Evolutionary conservation across 2,888 invertebrate species (phyloP).

Genomic region (Scaptomyza cyrtandrae): DNA sequence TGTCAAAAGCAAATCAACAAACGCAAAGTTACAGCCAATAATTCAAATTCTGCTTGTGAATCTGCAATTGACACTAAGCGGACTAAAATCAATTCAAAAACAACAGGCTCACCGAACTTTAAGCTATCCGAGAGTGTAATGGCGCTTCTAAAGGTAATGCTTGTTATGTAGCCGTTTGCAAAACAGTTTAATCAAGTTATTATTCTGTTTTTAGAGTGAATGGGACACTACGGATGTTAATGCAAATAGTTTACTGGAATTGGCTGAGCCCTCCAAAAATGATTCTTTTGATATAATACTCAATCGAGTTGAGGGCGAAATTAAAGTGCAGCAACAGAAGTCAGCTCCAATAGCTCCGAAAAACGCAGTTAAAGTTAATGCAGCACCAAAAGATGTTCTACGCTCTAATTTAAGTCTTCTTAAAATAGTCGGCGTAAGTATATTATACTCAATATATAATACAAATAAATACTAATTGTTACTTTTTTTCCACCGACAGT

Average conservation of each 20-base stretch:
- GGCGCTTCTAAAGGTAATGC: slow-evolving; percentile 48
- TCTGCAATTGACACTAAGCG: slow-evolving; percentile 1
- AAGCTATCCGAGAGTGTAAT: slow-evolving; percentile 42
- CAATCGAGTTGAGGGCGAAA: slow-evolving; percentile 29
- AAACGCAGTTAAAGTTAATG: background rate
- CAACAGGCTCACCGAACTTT: slow-evolving; percentile 9
- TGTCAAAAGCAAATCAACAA: background rate
- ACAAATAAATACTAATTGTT: background rate
- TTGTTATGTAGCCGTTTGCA: background rate
- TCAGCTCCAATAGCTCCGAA: background rate
- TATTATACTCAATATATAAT: background rate
- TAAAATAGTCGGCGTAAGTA: slow-evolving; percentile 52
- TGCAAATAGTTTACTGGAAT: slow-evolving; percentile 28
- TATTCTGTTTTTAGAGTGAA: slow-evolving; percentile 26
- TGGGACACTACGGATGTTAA: slow-evolving; percentile 33
- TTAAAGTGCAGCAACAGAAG: background rate
- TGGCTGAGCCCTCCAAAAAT: slow-evolving; percentile 13
- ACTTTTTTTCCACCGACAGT: slow-evolving; percentile 34
- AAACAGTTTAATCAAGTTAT: background rate
- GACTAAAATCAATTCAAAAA: slow-evolving; percentile 17
- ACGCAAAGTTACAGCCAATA: background rate
- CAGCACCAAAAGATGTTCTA: background rate
- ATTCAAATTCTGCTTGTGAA: background rate
- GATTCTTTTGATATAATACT: slow-evolving; percentile 25
- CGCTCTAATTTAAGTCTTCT: slow-evolving; percentile 32